Base-by-base conservation (phyloP, 2,797 vertebrate species). In the Melanotaenia pygmaea region DNA sequence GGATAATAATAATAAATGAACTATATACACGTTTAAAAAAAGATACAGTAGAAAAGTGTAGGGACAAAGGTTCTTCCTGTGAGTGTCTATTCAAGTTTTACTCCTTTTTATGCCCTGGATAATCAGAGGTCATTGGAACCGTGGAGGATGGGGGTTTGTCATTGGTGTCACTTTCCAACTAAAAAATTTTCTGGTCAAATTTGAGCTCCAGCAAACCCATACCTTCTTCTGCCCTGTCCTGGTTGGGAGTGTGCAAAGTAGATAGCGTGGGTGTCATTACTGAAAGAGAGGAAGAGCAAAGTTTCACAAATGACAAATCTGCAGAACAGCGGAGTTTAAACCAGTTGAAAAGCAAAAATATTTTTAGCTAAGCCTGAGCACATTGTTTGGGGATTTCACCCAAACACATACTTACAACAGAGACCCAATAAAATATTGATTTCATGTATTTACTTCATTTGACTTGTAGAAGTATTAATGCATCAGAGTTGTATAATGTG, bases 41-140 rank as follows among this genome's bases (percentile, higher is more conserved):
- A n/a, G n/a, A n/a, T n/a, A n/a, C n/a, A n/a, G n/a, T n/a, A n/a
- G n/a, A n/a, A n/a, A n/a, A n/a, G n/a, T n/a, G n/a, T n/a, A n/a
- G n/a, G n/a, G n/a, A n/a, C n/a, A n/a, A n/a, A n/a, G n/a, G n/a
- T n/a, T n/a, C n/a, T n/a, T n/a, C n/a, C n/a, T n/a, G n/a, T n/a
- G n/a, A n/a, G n/a, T n/a, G n/a, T n/a, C n/a, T n/a, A n/a, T n/a
- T n/a, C n/a, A n/a, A n/a, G n/a, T n/a, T n/a, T n/a, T n/a, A n/a
- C n/a, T n/a, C n/a, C n/a, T n/a, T n/a, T n/a, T n/a, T n/a, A n/a
- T n/a, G n/a, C 0, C 96, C 96, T 0, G 92, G 90, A 34, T 96
- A 93, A 68, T 96, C 94, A 0, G 89, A 87, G 0, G 93, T 94
- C 1, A 95, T 95, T 0, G 95, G 96, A 11, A 97, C 95, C 0